These are phyloP conservation scores for Crocallis elinguaria DNA, from an alignment of 2,888 invertebrate genomes.

Conservation along the genomic window DNA sequence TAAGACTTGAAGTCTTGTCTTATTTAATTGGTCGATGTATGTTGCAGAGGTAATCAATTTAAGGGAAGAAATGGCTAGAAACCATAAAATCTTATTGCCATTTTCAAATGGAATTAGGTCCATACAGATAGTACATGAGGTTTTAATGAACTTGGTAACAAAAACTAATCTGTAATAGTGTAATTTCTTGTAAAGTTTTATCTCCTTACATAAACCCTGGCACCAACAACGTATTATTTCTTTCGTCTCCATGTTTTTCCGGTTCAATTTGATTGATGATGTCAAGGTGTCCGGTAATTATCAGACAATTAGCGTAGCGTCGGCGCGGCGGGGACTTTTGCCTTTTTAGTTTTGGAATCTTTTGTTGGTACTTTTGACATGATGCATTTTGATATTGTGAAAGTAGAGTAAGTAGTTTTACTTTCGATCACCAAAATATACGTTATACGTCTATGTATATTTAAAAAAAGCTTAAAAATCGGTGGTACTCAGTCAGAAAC, in stretches of 20 bases:
- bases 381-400: neutral
- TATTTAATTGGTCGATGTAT: neutral
- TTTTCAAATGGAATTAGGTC: no score
- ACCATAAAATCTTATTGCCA: no score
- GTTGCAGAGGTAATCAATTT: no score
- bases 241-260: constrained; percentile 16
- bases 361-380: neutral
- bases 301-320: constrained; percentile 64
- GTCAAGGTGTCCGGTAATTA: constrained; percentile 67
- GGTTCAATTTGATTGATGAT: constrained; percentile 59
- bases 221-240: constrained; percentile 2
- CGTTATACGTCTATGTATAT: no score
- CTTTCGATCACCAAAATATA: no score
- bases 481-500: no score
- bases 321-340: constrained; percentile 22
- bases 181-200: neutral
- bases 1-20: neutral
- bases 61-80: no score
- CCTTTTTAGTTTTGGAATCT: constrained; percentile 1
- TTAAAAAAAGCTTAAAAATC: no score
- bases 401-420: no score
- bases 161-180: no score
- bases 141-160: no score
- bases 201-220: neutral
- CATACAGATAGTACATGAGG: no score